Conservation (phyloP, 2,797 vertebrate species). For the Pseudomugil tenellus region DNA sequence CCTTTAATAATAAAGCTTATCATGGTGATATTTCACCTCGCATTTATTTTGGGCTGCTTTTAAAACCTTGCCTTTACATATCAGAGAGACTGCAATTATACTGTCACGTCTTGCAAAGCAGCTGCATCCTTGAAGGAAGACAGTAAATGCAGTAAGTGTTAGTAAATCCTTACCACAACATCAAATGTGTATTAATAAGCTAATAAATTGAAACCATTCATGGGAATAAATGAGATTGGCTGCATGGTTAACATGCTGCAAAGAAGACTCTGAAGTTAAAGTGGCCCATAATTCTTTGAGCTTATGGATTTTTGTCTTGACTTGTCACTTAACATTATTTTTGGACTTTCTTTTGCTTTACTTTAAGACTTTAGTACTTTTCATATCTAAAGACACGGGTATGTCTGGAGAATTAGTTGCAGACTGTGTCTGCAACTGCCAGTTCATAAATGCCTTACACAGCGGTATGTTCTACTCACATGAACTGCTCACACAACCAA, state of each 20-base stretch:
- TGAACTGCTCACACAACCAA: neutral
- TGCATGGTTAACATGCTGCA: neutral
- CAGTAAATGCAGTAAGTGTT: no score
- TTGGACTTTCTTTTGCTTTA: neutral
- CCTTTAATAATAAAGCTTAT: no score
- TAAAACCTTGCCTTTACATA: slow-evolving; percentile 18
- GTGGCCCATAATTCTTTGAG: neutral
- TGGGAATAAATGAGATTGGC: neutral
- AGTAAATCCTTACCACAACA: neutral
- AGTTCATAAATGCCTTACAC: neutral
- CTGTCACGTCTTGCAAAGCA: slow-evolving; percentile 6
- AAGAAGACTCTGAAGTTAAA: neutral
- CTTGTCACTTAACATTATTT: neutral
- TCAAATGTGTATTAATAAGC: neutral
- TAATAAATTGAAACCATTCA: no score
- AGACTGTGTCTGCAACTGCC: neutral
- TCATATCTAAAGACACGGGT: neutral
- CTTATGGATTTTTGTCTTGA: neutral
- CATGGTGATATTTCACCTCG: slow-evolving; percentile 27
- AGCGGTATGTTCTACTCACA: neutral
- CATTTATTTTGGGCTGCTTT: slow-evolving; percentile 37
- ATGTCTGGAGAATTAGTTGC: neutral
- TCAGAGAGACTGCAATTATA: slow-evolving; percentile 3
- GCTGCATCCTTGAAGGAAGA: no score
- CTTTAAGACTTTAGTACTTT: neutral